These are phyloP conservation scores for Agrochola circellaris DNA, from an alignment of 2,888 invertebrate species.

Conservation along the genomic window DNA sequence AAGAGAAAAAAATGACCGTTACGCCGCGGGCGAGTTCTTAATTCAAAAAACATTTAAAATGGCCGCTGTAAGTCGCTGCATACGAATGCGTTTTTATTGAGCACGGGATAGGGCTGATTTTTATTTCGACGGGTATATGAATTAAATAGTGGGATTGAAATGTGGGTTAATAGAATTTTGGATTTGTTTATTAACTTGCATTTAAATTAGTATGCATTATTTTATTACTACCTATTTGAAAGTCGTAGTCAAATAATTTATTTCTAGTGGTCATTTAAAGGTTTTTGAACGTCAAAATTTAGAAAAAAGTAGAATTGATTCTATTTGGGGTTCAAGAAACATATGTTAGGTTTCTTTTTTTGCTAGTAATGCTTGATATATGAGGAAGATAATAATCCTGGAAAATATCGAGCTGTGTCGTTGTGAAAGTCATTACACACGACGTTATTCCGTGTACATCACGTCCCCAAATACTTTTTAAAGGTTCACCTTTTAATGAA, in stretches of 20 bases:
- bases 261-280: too few relatives aligned
- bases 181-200: too few relatives aligned
- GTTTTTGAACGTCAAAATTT: too few relatives aligned
- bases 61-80: conserved; percentile 63
- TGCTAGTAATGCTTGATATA: too few relatives aligned
- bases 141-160: conserved; percentile 34
- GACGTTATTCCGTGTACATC: conserved; percentile 32
- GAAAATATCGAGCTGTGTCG: neutral
- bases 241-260: too few relatives aligned
- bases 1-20: conserved; percentile 76
- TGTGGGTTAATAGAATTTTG: conserved; percentile 31
- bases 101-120: conserved; percentile 30
- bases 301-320: too few relatives aligned
- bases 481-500: conserved; percentile 69
- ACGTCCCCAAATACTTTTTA: conserved; percentile 57
- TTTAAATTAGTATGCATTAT: too few relatives aligned
- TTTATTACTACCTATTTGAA: too few relatives aligned
- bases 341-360: too few relatives aligned
- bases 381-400: too few relatives aligned
- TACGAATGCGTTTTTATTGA: conserved; percentile 65
- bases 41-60: conserved; percentile 70
- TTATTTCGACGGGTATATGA: conserved; percentile 32
- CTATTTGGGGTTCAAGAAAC: too few relatives aligned
- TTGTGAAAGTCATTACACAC: conserved; percentile 31
- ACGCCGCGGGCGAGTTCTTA: conserved; percentile 73